Evolutionary conservation across 2,888 invertebrate species (phyloP).

Genomic region (Mongoloraphidia duomilia): DNA sequence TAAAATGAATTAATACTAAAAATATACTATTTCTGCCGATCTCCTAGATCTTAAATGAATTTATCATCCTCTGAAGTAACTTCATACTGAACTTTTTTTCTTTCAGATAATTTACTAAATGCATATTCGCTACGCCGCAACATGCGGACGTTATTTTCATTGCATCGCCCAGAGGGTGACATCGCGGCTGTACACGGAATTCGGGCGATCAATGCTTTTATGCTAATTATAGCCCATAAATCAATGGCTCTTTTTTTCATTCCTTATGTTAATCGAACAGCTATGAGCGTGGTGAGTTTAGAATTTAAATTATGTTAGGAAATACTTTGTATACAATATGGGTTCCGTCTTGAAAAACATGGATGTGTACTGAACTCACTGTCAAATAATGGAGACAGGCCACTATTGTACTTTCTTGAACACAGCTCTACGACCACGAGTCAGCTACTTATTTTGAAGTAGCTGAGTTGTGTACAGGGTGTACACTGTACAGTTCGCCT

Average conservation of each 20-base stretch:
- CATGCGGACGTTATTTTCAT: slow-evolving; percentile 35
- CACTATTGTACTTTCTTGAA: too few relatives aligned
- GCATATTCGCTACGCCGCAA: slow-evolving; percentile 51
- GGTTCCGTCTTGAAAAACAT: background rate
- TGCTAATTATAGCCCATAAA: slow-evolving; percentile 50
- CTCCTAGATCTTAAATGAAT: too few relatives aligned
- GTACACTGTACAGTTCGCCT: too few relatives aligned
- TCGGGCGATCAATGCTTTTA: slow-evolving; percentile 45
- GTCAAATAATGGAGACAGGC: too few relatives aligned
- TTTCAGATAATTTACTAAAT: slow-evolving; percentile 35
- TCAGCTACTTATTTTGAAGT: too few relatives aligned
- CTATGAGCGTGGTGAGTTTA: slow-evolving; percentile 43
- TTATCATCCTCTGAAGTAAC: too few relatives aligned
- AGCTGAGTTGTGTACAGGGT: too few relatives aligned
- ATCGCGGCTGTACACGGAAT: slow-evolving; percentile 51
- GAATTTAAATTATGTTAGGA: background rate
- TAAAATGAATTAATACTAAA: too few relatives aligned
- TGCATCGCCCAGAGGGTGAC: slow-evolving; percentile 36
- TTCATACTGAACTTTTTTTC: slow-evolving; percentile 1
- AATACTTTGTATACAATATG: background rate
- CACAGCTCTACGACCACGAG: too few relatives aligned
- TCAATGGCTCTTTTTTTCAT: slow-evolving; percentile 56
- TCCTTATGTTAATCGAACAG: slow-evolving; percentile 49
- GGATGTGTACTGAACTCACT: too few relatives aligned
- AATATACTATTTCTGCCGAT: background rate